Percentiles rank a stretch among this genome's conserved stretches.
These are phyloP conservation scores for Micropoecilia bifurca DNA, from an alignment of 2,797 vertebrate species.

Conservation along the genomic window DNA sequence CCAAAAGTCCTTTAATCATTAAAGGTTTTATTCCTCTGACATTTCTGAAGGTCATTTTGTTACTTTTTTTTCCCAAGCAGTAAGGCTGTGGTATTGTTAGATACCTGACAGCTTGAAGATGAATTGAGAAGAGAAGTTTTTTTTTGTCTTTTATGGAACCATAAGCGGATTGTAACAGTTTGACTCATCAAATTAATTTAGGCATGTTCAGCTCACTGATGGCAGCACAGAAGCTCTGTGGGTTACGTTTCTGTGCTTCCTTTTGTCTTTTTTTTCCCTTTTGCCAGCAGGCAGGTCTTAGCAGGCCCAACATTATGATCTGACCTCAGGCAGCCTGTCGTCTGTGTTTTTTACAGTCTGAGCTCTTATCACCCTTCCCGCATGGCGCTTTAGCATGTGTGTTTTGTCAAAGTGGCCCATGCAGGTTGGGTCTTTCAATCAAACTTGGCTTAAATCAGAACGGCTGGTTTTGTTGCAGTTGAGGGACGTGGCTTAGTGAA, in stretches of 20 bases:
- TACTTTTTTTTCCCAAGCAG: not conserved
- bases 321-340: slow-evolving; percentile 38
- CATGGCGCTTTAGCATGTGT: slow-evolving; percentile 13
- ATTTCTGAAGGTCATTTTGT: slow-evolving; percentile 2
- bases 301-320: slow-evolving; percentile 41
- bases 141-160: not conserved
- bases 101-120: not conserved
- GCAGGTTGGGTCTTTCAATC: slow-evolving; percentile 57
- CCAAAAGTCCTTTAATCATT: slow-evolving; percentile 17
- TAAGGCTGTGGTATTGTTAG: not conserved
- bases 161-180: slow-evolving; percentile 9
- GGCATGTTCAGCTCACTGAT: slow-evolving; percentile 28
- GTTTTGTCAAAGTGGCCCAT: slow-evolving; percentile 23
- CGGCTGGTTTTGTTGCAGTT: slow-evolving; percentile 30
- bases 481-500: slow-evolving; percentile 7
- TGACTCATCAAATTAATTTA: slow-evolving; percentile 23
- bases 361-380: slow-evolving; percentile 20
- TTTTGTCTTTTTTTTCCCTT: not conserved
- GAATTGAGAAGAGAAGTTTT: not conserved
- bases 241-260: slow-evolving; percentile 12
- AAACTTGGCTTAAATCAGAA: slow-evolving; percentile 41
- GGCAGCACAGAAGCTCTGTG: slow-evolving; percentile 14
- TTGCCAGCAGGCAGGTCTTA: slow-evolving; percentile 47
- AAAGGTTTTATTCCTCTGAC: slow-evolving; percentile 5
- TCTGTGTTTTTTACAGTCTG: slow-evolving; percentile 22